These are phyloP conservation scores for Bubo bubo DNA, from an alignment of 2,113 vertebrate genomes.

Conservation along the genomic window DNA sequence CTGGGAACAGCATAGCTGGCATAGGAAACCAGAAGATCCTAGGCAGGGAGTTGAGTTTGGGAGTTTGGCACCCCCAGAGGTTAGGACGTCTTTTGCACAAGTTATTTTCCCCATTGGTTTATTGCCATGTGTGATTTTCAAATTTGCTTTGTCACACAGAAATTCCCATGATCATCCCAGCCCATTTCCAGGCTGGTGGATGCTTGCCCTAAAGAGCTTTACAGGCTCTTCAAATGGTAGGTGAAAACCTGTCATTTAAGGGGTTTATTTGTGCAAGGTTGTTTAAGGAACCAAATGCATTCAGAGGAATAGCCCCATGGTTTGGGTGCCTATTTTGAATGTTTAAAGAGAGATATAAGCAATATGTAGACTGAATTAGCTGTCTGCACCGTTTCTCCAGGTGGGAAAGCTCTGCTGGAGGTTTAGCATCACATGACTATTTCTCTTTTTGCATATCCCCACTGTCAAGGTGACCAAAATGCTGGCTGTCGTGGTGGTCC, in stretches of 20 bases:
- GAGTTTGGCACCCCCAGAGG: background rate
- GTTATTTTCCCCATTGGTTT: background rate
- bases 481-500: conserved; percentile 84
- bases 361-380: background rate
- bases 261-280: background rate
- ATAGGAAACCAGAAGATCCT: background rate
- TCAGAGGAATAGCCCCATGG: background rate
- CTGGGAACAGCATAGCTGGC: background rate
- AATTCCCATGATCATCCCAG: background rate
- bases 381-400: background rate
- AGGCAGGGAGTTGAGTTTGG: background rate
- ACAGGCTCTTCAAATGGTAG: background rate
- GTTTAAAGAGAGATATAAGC: background rate
- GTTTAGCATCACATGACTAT: background rate
- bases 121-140: background rate
- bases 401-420: background rate
- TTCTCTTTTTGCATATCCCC: background rate
- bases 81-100: background rate
- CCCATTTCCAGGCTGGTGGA: background rate
- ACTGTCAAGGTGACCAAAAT: conserved; percentile 84
- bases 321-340: background rate
- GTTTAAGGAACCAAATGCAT: background rate
- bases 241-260: background rate
- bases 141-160: background rate
- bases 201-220: background rate